A percentile compares a stretch with the other conserved stretches of the same genome.
Conservation (phyloP, 2,888 invertebrate genomes). For the Neocrepidodera transversa region DNA sequence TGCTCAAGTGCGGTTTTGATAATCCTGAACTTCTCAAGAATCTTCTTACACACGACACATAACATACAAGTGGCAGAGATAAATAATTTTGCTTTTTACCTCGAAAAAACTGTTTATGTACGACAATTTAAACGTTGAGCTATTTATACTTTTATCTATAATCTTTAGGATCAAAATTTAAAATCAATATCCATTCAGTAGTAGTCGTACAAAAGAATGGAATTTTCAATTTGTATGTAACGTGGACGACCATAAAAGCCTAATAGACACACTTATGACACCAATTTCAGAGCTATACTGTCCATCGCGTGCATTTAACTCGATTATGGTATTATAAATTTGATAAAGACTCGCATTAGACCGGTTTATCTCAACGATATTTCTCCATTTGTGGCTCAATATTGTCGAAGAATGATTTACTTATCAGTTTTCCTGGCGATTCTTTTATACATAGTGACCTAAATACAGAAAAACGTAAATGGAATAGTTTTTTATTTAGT, state of each 20-base stretch:
- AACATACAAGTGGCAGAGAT: too few species aligned
- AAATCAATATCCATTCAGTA: not conserved
- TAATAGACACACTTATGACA: not conserved
- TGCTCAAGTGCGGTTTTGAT: slow-evolving; percentile 11
- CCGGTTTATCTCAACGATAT: slow-evolving; percentile 39
- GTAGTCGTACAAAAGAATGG: not conserved
- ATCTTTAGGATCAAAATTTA: too few species aligned
- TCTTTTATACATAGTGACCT: too few species aligned
- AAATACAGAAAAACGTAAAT: too few species aligned
- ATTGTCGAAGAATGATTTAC: slow-evolving; percentile 49
- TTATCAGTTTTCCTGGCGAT: too few species aligned
- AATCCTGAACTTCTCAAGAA: not conserved
- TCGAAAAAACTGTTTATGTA: too few species aligned
- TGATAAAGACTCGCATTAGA: slow-evolving; percentile 35
- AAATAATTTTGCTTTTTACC: too few species aligned
- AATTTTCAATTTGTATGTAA: not conserved
- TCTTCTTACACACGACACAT: too few species aligned
- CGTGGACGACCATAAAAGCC: slow-evolving; percentile 1
- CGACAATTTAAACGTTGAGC: too few species aligned
- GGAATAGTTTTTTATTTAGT: too few species aligned
- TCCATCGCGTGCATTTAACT: slow-evolving; percentile 28
- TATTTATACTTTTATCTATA: too few species aligned
- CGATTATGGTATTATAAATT: slow-evolving; percentile 34
- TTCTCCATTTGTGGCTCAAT: slow-evolving; percentile 37
- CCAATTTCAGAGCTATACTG: slow-evolving; percentile 5